Base-by-base conservation (phyloP, 1,140 invertebrate genomes). In the Goniozus legneri region DNA sequence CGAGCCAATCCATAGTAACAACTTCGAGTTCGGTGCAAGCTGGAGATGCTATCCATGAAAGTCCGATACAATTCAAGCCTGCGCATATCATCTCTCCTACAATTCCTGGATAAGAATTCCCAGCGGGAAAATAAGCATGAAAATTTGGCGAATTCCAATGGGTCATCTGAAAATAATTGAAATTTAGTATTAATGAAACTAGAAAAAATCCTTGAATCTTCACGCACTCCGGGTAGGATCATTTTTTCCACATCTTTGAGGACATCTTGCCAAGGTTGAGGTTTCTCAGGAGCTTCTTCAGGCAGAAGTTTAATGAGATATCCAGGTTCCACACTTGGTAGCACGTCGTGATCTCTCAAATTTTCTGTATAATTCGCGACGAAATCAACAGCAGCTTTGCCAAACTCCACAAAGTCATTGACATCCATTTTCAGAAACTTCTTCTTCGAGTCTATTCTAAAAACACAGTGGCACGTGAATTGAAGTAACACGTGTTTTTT, bases 81-180 rank as follows among this genome's bases (percentile, higher is more conserved):
- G 84, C 84, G 38, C 85, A 84, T 8, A 98, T 67, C 57, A 98
- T 84, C 61, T 95, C 92, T 0, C 88, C 95, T 8, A 96, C 80
- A 30, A 97, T 85, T 1, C 88, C 84, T 2, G 94, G 89, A 76
- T 88, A 97, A 2, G 89, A 92, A 62, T 83, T 84, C 3, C 78
- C 87, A 1, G 91, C 86, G 3, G 93, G 92, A 72, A 88, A 98
- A 65, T 92, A 98, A 0, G 93, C 94, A 61, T 96, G 90, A 69
- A 97, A 98, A 56, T 91, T 80, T 2, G 95, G 95, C 30, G 89
- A 92, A 62, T 92, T 87, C 95, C 95, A 98, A 64, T 97, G 91
- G 0, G 94, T 97, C n/a, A 92, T 74, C 88, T 91, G 60, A 37
- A n/a, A n/a, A 22, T 22, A 8, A 44, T 15, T 18, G 8, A 19